Base-by-base conservation (phyloP, 1,140 invertebrate genomes). In the Heliconius hewitsoni region DNA sequence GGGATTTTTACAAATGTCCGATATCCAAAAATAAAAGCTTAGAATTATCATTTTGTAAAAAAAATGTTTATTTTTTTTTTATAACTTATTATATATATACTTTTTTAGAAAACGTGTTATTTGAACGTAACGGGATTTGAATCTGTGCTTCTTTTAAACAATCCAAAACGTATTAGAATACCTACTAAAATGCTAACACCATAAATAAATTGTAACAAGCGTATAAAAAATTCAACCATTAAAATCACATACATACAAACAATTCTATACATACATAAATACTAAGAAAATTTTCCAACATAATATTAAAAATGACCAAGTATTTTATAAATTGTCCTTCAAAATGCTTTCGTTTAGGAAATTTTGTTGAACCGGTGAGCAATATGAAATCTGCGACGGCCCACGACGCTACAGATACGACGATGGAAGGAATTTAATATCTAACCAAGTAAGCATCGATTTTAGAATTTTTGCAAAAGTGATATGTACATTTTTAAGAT, bases 371-470 rank as follows among this genome's bases (percentile, higher is more conserved):
- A 77, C 76, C 76, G 76, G 66, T 72, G 70, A 71, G 76, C 70
- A 72, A 77, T 55, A 72, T 37, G 71, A 77, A 57, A 72, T 50
- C 76, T 77, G 75, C 60, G 76, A 71, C 76, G 71, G 70, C 71
- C 57, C 76, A 72, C 42, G 42, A 77, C 70, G 71, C 70, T 73
- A 71, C 76, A 34, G 76, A 77, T 77, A 77, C 55, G 76, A 77
- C 76, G 76, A 2, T 52, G 70, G 76, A 34, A 70, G 70, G 76
- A 77, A 77, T 77, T 77, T 77, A 77, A 77, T 77, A 77, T 77
- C 76, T 42, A 52, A 72, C 52, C 75, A 70, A 71, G 76, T 30
- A 77, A 55, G 39, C 70, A 77, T 77, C 76, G 76, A 77, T 77
- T 72, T 77, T 66, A 66, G 60, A 66, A 66, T 27, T 66, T 66